Conservation (phyloP, 2,113 vertebrate species). For the Hippocampus zosterae region DNA sequence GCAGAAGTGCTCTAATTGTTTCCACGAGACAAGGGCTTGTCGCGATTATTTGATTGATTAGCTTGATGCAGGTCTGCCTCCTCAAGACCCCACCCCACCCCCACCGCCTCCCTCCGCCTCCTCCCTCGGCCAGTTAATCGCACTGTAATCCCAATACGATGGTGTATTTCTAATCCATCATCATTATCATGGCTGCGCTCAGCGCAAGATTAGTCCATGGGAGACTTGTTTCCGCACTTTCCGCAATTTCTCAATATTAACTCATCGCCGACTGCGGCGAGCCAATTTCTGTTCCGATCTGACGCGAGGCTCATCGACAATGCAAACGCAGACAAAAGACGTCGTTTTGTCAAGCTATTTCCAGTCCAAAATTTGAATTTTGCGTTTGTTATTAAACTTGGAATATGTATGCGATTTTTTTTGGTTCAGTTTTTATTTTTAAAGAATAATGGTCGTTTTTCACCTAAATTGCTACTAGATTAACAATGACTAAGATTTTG, state of each 20-base stretch:
- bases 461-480: too few species aligned
- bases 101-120: slow-evolving; percentile 34
- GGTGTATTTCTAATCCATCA: slow-evolving; percentile 73
- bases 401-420: too few species aligned
- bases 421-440: too few species aligned
- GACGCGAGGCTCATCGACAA: background rate
- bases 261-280: slow-evolving; percentile 7
- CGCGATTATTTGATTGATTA: slow-evolving; percentile 80
- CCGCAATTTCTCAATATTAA: slow-evolving; percentile 59
- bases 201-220: slow-evolving; percentile 66
- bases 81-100: slow-evolving; percentile 15
- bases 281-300: background rate
- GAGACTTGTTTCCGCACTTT: slow-evolving; percentile 36
- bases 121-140: slow-evolving; percentile 62
- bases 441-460: too few species aligned
- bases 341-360: background rate
- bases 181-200: slow-evolving; percentile 71
- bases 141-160: slow-evolving; percentile 71
- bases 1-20: slow-evolving; percentile 76
- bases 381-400: too few species aligned
- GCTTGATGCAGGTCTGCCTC: slow-evolving; percentile 68
- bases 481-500: too few species aligned
- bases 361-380: too few species aligned
- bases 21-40: slow-evolving; percentile 71
- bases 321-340: background rate